Percentiles rank a stretch among this genome's conserved stretches.
Conservation (phyloP, 2,888 invertebrate species). For the Dichetophora obliterata region DNA sequence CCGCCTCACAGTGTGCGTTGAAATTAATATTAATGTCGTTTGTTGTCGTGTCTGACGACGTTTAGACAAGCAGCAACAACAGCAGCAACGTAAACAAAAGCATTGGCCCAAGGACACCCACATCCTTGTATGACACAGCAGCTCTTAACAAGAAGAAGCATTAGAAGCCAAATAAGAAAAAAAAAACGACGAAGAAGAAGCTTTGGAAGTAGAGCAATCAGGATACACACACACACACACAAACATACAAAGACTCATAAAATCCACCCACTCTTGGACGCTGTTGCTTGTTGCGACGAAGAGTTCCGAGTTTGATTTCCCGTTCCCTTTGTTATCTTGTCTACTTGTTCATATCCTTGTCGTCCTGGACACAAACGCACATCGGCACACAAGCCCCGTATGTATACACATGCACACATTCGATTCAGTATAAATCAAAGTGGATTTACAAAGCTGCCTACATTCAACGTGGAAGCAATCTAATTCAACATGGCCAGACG, state of each 20-base stretch:
- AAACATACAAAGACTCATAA: too few species aligned
- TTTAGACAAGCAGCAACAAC: not conserved
- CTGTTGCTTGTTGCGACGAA: not conserved
- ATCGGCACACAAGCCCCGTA: not conserved
- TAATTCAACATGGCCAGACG: constrained; percentile 59
- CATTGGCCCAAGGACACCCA: not conserved
- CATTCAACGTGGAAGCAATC: not conserved
- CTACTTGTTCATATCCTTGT: not conserved
- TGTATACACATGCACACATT: not conserved
- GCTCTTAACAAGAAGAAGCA: not conserved
- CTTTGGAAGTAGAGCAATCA: not conserved
- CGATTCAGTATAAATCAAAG: constrained; percentile 19
- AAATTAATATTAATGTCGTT: constrained; percentile 6
- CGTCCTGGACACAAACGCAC: not conserved
- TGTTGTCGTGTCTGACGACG: not conserved
- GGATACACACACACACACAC: not conserved
- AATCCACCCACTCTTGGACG: too few species aligned
- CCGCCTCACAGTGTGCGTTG: constrained; percentile 16
- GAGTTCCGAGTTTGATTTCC: not conserved
- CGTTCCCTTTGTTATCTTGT: not conserved
- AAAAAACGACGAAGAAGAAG: not conserved
- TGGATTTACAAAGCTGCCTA: not conserved
- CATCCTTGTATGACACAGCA: too few species aligned
- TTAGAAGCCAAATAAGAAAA: not conserved
- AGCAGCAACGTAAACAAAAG: constrained; percentile 7